Percentiles rank a stretch among this genome's conserved stretches.
These are phyloP conservation scores for Tachypleus tridentatus DNA, from an alignment of 1,140 invertebrate genomes.

Conservation along the genomic window DNA sequence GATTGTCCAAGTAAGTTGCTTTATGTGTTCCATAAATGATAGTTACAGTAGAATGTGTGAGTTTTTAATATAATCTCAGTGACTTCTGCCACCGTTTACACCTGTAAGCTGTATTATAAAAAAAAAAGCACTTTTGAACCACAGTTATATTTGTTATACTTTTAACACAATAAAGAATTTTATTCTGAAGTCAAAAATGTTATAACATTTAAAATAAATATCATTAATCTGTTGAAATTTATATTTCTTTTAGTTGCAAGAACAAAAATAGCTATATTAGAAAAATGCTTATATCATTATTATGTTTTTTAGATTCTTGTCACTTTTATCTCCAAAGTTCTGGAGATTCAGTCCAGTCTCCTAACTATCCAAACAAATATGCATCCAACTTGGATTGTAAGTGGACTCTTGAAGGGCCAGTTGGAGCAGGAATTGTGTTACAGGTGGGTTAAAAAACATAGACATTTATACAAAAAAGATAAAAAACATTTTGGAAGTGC, in stretches of 20 bases:
- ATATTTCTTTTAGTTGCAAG: neutral
- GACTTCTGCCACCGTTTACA: too few species aligned
- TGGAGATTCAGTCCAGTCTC: conserved; percentile 87
- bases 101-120: too few species aligned
- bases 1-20: conserved; percentile 51
- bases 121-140: too few species aligned
- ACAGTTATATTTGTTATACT: too few species aligned
- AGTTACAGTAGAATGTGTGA: neutral
- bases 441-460: conserved; percentile 40
- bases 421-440: conserved; percentile 84
- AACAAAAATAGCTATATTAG: neutral
- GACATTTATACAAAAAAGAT: neutral
- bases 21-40: neutral
- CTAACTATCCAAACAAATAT: conserved; percentile 89
- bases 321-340: conserved; percentile 70
- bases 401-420: conserved; percentile 92
- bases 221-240: neutral
- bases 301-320: conserved; percentile 46
- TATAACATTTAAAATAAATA: neutral
- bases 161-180: too few species aligned
- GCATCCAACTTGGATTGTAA: conserved; percentile 79
- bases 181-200: too few species aligned
- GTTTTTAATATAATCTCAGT: too few species aligned
- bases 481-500: too few species aligned
- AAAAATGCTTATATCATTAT: neutral